Evolutionary conservation across 2,888 invertebrate species (phyloP), one percentile per base, ranked within the genome.

Genomic region (Andrena bucephala): DNA sequence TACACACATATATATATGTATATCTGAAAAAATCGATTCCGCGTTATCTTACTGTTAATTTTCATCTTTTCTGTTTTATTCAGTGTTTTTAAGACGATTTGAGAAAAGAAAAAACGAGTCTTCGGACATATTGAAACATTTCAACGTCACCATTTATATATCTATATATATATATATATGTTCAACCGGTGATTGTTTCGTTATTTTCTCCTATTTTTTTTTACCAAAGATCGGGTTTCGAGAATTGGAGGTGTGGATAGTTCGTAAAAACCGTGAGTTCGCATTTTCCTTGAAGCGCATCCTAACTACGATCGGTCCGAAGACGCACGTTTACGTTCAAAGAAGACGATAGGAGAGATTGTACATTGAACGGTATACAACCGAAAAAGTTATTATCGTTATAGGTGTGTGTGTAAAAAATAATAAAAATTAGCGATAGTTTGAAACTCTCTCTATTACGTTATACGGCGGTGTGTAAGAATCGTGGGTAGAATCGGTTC

Each of bases 401-500:
- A 90, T 85, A 89, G 86, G 91, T 93, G 92, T 93, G 92, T 93
- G 92, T 93, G 57, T 57, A 57, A 93, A 94, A 93, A 93, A 91
- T 92, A 92, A 93, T 92, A 91, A 93, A 42, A 93, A 93, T 92
- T 89, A 93, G 87, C 87, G 85, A 82, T 90, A 91, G 89, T 91
- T 90, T 42, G 16, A 92, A 91, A 87, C 87, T 69, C 52, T 79
- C 89, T 89, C 89, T 87, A 88, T 88, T 85, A 89, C 74, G 79
- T 84, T 87, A 87, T 87, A 90, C 86, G 86, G 84, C 77, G 57
- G 57, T 57, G 83, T 89, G 87, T 89, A 83, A 42, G 42, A 42
- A 73, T 76, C 69, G 63, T 78, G 72, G 84, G 67, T 87, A 79
- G 82, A 79, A 83, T 69, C 83, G 77, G 48, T 85, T 79, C 71